Evolutionary conservation across 1,140 invertebrate genomes (phyloP), one percentile per base, ranked within the genome.

Genomic region (Drosophila sucinea): DNA sequence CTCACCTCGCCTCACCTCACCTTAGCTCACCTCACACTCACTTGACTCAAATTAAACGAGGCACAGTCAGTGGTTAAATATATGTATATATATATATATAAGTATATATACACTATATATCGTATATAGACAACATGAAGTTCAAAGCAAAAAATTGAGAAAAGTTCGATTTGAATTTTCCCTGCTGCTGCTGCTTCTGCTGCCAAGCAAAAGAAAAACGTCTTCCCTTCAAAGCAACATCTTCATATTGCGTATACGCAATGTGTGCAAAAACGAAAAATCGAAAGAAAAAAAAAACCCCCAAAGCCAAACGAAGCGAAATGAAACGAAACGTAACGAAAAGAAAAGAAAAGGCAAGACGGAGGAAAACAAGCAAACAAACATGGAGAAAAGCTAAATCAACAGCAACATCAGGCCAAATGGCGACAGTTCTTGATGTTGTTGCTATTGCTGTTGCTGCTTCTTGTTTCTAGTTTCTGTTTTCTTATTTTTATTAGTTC

Each of bases 21-120:
- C 25, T 27, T 6, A 51, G 1, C 44, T 25, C 25, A 51, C 7
- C 44, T 51, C 44, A 51, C 44, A 79, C 83, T 87, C 83, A 87
- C 83, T 86, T 86, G 83, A 86, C 83, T 86, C 83, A 86, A 86
- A 89, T 86, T 89, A 85, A 87, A 76, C 55, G 73, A 64, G 84
- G 80, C 67, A 47, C 78, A 78, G 71, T 74, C 51, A 63, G 41
- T 57, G 54, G 67, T 56, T 73, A 70, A 75, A 78, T 67, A 78
- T 67, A 70, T 27, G 58, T 66, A 51, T 57, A 66, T 63, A 74
- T 86, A 60, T 4, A 51, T 51, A 27, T 51, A 27, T 47, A 47
- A 10, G 8, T 47, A 51, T 5, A 51, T 10, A 27, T 51, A 47
- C 23, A 1, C 44, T 47, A 51, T 51, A 51, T 51, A 51, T 23